phyloP scores from a whole-genome alignment of 2,888 invertebrate species.

The Sinodicranocentrus sp. region DNA sequence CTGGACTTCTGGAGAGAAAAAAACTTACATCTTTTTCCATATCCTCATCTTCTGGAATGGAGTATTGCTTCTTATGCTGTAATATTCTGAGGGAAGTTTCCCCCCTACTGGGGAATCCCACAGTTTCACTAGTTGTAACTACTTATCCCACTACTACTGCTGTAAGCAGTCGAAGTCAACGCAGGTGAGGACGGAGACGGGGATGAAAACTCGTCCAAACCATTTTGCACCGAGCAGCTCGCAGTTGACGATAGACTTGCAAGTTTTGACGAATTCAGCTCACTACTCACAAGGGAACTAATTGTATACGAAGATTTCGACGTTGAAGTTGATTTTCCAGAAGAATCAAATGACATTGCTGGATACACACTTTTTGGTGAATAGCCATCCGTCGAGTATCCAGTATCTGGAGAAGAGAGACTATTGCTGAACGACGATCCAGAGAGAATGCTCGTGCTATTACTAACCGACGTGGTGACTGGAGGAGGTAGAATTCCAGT shows the following conservation, averaged over 20 bases:
- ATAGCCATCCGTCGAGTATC: conserved; percentile 76
- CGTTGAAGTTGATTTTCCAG: conserved; percentile 58
- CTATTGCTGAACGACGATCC: conserved; percentile 74
- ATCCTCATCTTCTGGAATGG: conserved; percentile 59
- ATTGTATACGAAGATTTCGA: conserved; percentile 75
- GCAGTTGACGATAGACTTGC: conserved; percentile 17
- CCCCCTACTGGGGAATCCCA: conserved; percentile 50
- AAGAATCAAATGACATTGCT: conserved; percentile 74
- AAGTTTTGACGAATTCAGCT: conserved; percentile 49
- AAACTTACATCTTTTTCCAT: no score
- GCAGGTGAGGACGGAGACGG: conserved; percentile 54
- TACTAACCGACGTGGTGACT: conserved; percentile 61
- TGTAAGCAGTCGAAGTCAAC: conserved; percentile 48
- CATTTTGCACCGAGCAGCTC: conserved; percentile 73
- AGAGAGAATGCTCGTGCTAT: conserved; percentile 72
- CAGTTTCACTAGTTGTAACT: conserved; percentile 26
- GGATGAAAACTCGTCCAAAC: conserved; percentile 70
- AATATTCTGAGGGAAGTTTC: conserved; percentile 15
- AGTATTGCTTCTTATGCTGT: conserved; percentile 43
- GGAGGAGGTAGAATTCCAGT: no score
- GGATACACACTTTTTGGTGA: conserved; percentile 76
- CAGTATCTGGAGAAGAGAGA: conserved; percentile 76
- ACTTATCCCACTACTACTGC: conserved; percentile 58
- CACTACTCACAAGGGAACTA: conserved; percentile 74
- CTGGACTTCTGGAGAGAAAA: no score